phyloP scores from a whole-genome alignment of 2,113 vertebrate genomes.

The Pluvianellus socialis region DNA sequence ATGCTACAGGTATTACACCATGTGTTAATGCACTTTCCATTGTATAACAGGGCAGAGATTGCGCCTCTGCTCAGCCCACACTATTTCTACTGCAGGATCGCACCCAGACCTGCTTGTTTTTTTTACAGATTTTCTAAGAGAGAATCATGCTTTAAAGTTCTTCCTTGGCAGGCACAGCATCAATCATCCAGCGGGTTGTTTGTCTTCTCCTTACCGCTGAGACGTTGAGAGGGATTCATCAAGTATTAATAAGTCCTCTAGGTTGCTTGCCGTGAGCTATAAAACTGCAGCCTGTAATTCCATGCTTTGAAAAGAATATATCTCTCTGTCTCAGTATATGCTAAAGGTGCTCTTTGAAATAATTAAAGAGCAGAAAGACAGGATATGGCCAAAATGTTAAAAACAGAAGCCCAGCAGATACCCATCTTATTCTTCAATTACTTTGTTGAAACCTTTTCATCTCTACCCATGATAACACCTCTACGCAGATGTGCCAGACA shows the following conservation, averaged over 20 bases:
- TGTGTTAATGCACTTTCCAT: not conserved
- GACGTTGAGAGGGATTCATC: constrained; percentile 19
- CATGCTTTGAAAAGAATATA: not conserved
- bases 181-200: constrained; percentile 22
- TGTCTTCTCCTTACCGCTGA: not conserved
- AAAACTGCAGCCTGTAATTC: not conserved
- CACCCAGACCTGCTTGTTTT: rapidly evolving
- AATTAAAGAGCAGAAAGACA: not conserved
- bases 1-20: not conserved
- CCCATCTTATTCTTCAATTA: not conserved
- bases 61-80: rapidly evolving
- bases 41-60: not conserved
- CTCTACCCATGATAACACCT: not conserved
- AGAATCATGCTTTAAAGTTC: constrained; percentile 2
- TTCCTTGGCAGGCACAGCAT: not conserved
- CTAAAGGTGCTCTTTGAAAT: not conserved
- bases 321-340: not conserved
- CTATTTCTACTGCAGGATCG: not conserved
- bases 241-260: constrained; percentile 51
- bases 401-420: not conserved
- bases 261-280: not conserved
- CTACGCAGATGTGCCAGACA: not conserved
- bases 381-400: not conserved
- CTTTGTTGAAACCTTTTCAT: not conserved
- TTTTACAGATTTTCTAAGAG: not conserved